Conservation (phyloP, 1,140 invertebrate genomes). For the Ladona fulva region DNA sequence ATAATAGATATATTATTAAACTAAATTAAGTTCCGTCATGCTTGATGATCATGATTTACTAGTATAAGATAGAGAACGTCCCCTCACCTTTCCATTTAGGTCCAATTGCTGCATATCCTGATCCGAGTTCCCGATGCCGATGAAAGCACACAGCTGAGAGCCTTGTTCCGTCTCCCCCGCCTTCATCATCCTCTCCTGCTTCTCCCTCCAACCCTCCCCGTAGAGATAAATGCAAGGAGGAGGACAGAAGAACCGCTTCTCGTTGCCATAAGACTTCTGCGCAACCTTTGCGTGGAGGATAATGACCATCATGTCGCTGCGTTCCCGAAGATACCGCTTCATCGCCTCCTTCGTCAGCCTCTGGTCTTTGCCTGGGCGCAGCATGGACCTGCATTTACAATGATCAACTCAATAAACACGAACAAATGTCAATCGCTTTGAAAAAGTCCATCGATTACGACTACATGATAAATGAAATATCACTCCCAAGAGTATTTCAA, state of each 20-base stretch:
- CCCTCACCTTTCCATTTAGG: constrained; percentile 63
- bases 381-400: constrained; percentile 12
- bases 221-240: constrained; percentile 98
- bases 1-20: no score
- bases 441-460: no score
- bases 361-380: constrained; percentile 51
- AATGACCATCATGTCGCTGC: constrained; percentile 92
- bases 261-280: constrained; percentile 99
- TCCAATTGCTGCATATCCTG: constrained; percentile 99
- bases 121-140: constrained; percentile 96
- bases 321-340: constrained; percentile 87
- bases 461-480: no score
- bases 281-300: constrained; percentile 98
- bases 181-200: constrained; percentile 80
- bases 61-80: no score
- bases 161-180: constrained; percentile 83
- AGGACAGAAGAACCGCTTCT: constrained; percentile 98
- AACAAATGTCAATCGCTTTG: no score
- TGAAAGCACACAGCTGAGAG: constrained; percentile 91
- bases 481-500: no score
- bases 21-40: no score
- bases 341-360: constrained; percentile 86
- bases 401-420: no score
- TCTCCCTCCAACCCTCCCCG: constrained; percentile 92
- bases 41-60: no score